Conservation (phyloP, 2,113 vertebrate genomes). For the Cervus canadensis region DNA sequence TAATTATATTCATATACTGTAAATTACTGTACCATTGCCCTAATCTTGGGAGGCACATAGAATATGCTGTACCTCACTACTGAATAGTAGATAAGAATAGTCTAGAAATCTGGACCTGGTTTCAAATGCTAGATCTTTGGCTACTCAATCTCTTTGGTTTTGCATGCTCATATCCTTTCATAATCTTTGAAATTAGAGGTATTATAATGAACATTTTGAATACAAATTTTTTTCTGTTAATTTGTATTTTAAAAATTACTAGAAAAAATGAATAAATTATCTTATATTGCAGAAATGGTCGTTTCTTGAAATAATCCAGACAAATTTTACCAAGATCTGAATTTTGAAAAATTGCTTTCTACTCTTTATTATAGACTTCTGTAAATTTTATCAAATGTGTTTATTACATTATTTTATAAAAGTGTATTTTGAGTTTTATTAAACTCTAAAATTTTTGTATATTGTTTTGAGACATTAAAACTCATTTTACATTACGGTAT, state of each 20-base stretch:
- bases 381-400: background rate
- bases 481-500: background rate
- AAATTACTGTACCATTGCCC: background rate
- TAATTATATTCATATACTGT: background rate
- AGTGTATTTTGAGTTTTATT: background rate
- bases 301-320: conserved; percentile 5
- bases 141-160: background rate
- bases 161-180: background rate
- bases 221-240: background rate
- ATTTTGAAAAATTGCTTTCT: background rate
- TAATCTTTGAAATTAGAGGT: background rate
- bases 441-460: background rate
- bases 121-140: background rate
- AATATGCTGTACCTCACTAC: background rate
- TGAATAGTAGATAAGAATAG: background rate
- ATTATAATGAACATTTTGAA: background rate
- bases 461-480: background rate
- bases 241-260: background rate
- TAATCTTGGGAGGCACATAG: background rate
- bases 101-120: background rate
- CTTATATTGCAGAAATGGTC: background rate
- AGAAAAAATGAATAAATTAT: background rate
- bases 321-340: background rate
- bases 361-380: background rate
- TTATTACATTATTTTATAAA: background rate